These are phyloP conservation scores for Callipepla californica DNA, from an alignment of 2,113 vertebrate species.

Conservation along the genomic window DNA sequence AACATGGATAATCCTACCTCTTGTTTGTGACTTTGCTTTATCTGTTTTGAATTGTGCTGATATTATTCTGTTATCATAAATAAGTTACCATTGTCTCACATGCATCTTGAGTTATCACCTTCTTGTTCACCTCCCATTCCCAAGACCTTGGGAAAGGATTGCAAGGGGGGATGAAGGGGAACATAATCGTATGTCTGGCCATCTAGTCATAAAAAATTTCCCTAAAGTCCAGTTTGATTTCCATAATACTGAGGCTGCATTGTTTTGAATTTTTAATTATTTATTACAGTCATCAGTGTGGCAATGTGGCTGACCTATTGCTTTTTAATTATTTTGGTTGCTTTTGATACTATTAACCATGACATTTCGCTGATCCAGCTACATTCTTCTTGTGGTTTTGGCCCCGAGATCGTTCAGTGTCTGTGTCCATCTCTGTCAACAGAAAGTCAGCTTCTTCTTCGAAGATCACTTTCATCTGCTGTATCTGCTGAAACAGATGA, in stretches of 20 bases:
- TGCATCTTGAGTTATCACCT: constrained; percentile 30
- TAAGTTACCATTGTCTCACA: constrained; percentile 4
- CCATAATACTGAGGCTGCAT: constrained; percentile 60
- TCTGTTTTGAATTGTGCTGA: constrained; percentile 16
- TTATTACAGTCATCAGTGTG: constrained; percentile 71
- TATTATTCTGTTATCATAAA: constrained; percentile 24
- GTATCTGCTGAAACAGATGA: neutral
- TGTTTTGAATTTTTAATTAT: constrained; percentile 78
- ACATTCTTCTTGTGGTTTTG: constrained; percentile 38
- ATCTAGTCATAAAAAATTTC: constrained; percentile 36
- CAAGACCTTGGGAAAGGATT: constrained; percentile 43
- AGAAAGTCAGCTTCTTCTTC: constrained; percentile 44
- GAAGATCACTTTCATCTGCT: constrained; percentile 48
- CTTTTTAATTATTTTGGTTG: constrained; percentile 78
- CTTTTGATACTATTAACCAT: constrained; percentile 71
- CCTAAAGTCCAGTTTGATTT: constrained; percentile 64
- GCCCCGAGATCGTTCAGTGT: constrained; percentile 48
- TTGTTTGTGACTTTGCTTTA: constrained; percentile 38
- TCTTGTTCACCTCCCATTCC: neutral
- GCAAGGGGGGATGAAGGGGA: neutral
- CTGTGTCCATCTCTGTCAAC: constrained; percentile 61
- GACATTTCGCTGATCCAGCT: constrained; percentile 66
- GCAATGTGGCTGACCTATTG: constrained; percentile 65
- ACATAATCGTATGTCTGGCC: neutral
- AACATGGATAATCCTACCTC: neutral